Evolutionary conservation across 2,888 invertebrate species (phyloP).

Genomic region (Cheilosia soror): DNA sequence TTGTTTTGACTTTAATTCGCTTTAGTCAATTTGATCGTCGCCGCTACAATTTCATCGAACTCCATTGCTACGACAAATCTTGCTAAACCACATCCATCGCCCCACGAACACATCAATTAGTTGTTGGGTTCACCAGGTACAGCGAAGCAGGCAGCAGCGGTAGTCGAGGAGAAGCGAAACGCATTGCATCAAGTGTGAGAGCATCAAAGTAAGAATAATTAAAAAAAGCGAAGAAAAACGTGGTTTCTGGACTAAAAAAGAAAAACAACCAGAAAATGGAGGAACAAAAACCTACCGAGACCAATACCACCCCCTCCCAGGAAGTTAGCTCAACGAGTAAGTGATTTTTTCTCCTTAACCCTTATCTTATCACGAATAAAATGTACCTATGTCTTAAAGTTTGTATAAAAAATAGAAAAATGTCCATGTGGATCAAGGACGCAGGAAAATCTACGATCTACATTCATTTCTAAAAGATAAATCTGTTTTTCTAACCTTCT

Average conservation of each 20-base stretch:
- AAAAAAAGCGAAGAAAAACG: constrained; percentile 66
- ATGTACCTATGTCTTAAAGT: not conserved
- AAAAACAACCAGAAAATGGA: constrained; percentile 68
- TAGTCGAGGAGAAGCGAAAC: constrained; percentile 64
- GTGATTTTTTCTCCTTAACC: constrained; percentile 71
- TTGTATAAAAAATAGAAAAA: constrained; percentile 7
- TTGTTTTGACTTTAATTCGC: constrained; percentile 48
- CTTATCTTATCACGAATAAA: constrained; percentile 6
- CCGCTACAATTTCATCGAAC: constrained; percentile 43
- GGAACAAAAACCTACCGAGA: constrained; percentile 78
- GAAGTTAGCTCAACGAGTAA: constrained; percentile 83
- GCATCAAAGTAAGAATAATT: constrained; percentile 51
- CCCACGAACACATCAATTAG: constrained; percentile 54
- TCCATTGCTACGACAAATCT: constrained; percentile 42
- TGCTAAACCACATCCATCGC: constrained; percentile 20
- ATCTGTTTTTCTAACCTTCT: constrained; percentile 9
- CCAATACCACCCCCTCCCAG: constrained; percentile 80
- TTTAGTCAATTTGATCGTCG: constrained; percentile 28
- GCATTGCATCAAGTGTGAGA: constrained; percentile 69
- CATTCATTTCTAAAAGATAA: not conserved
- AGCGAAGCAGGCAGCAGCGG: constrained; percentile 25
- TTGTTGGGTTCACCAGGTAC: constrained; percentile 50
- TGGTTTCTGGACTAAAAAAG: constrained; percentile 63
- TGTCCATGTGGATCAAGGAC: constrained; percentile 30
- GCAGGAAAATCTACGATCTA: constrained; percentile 2